Percentiles rank a stretch among this genome's conserved stretches.
Conservation (phyloP, 2,888 invertebrate genomes). For the Busseola fusca region DNA sequence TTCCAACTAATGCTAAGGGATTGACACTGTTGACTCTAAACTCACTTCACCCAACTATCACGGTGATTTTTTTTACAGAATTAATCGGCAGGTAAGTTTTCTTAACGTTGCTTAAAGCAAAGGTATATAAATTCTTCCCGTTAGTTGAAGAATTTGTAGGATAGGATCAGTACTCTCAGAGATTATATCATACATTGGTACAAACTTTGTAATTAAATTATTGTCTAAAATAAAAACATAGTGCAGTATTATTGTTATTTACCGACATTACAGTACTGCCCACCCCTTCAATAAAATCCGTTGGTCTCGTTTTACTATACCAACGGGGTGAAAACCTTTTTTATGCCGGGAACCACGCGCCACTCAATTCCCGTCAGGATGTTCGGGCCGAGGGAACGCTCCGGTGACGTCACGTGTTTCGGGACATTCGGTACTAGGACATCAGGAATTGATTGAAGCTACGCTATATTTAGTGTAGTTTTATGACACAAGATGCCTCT, state of each 20-base stretch:
- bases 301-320: constrained; percentile 23
- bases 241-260: constrained; percentile 16
- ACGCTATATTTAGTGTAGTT: neutral
- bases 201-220: neutral
- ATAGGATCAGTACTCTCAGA: neutral
- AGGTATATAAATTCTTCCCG: too few species aligned
- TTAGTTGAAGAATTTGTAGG: neutral
- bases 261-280: neutral
- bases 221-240: too few species aligned
- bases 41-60: too few species aligned
- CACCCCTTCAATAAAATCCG: constrained; percentile 7
- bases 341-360: constrained; percentile 3
- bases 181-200: neutral
- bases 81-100: too few species aligned
- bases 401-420: constrained; percentile 52
- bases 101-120: too few species aligned
- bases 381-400: constrained; percentile 28
- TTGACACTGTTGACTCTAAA: too few species aligned
- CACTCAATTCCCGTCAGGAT: constrained; percentile 25
- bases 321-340: constrained; percentile 25
- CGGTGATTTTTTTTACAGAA: too few species aligned
- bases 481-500: constrained; percentile 20
- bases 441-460: constrained; percentile 13
- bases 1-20: too few species aligned
- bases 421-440: constrained; percentile 31